Conservation (phyloP, 1,140 invertebrate genomes). For the Chrysomallon squamiferum region DNA sequence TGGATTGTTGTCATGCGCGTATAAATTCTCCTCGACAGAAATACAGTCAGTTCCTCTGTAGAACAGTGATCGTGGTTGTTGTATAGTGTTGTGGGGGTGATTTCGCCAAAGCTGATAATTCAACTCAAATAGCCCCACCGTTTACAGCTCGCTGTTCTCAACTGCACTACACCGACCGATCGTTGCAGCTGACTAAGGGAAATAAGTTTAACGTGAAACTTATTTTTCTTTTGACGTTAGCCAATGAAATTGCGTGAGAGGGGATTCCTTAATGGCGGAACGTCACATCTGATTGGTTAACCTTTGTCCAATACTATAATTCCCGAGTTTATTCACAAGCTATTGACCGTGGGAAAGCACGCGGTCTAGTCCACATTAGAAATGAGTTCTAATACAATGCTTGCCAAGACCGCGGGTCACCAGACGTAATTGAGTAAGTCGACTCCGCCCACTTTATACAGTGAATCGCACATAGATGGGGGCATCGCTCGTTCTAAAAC, state of each 20-base stretch:
- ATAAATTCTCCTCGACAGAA: too few relatives aligned
- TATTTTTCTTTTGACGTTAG: too few relatives aligned
- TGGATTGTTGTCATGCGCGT: too few relatives aligned
- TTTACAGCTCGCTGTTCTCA: too few relatives aligned
- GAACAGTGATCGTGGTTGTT: too few relatives aligned
- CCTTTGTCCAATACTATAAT: slow-evolving; percentile 9
- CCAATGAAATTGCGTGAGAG: not conserved
- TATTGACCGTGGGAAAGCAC: slow-evolving; percentile 3
- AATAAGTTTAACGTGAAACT: too few relatives aligned
- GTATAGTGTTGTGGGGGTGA: too few relatives aligned
- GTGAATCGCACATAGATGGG: not conserved
- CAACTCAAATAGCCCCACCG: too few relatives aligned
- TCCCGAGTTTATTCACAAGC: slow-evolving; percentile 6
- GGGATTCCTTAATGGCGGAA: slow-evolving; percentile 4
- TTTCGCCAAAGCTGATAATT: too few relatives aligned
- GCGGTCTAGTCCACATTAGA: not conserved
- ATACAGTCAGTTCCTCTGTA: too few relatives aligned
- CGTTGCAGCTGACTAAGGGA: too few relatives aligned
- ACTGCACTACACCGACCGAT: too few relatives aligned
- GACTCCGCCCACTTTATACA: not conserved
- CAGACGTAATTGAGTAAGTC: not conserved
- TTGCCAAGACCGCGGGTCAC: not conserved
- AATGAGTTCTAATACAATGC: not conserved
- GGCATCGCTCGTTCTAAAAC: not conserved
- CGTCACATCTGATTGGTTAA: slow-evolving; percentile 2